Base-by-base conservation (phyloP, 1,140 invertebrate genomes). In the Lucilia sericata region DNA sequence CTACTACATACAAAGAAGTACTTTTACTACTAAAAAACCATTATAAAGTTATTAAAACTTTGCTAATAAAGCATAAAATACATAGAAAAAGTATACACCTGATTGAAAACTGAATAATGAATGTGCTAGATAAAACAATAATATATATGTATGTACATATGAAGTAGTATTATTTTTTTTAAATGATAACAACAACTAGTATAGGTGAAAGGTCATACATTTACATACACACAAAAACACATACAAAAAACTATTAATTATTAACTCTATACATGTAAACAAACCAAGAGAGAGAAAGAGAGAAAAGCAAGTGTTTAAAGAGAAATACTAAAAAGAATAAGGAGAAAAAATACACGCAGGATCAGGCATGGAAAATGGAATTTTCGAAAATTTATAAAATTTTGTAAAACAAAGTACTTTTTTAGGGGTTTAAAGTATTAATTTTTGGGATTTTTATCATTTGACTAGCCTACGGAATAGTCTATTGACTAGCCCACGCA, bases 201-300 rank as follows among this genome's bases (percentile, higher is more conserved):
- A 49, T n/a, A 80, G 42, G 42, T 49, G 19, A 82, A 65, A 82
- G 25, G 34, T 74, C 47, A 74, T 82, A 82, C 55, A 82, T 30
- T 49, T 42, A 80, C 42, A 80, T 12, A 80, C 9, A 80, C 21
- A 47, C 1, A 80, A 3, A 80, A 2, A 80, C 21, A 47, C 1
- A 80, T 5, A 80, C 8, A 49, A 4, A 55, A 8, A 55, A 55
- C 51, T 55, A 55, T 55, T 55, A 55, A 55, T 55, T 55, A 55
- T 55, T 55, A 55, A 55, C 51, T 42, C 42, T 14, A 49, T 49
- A 21, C 25, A 75, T 75, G 30, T 30, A 75, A 21, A 74, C 34
- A 76, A 36, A 76, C n/a, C 30, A 42, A 76, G 5, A 14, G 74
- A 75, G 36, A 42, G n/a, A 70, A 70, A 70, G 60, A 70, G 25